Conservation (phyloP, 1,140 invertebrate genomes). For the Drosophila bocqueti region DNA sequence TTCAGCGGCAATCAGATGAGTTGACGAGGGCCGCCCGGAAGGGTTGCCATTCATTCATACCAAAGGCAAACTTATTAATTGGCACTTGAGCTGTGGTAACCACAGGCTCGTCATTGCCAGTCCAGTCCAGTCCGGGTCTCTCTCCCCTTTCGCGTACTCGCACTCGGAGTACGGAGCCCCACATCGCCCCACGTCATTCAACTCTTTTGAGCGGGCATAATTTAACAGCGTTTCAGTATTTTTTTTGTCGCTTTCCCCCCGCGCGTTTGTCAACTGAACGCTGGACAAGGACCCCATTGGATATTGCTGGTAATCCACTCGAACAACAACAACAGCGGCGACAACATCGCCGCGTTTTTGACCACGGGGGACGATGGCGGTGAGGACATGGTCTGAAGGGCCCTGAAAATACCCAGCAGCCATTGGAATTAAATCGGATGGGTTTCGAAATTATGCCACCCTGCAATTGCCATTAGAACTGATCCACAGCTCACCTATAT, state of each 20-base stretch:
- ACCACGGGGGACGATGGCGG: conserved; percentile 35
- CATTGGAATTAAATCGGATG: conserved; percentile 19
- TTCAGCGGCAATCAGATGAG: conserved; percentile 67
- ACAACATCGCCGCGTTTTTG: conserved; percentile 42
- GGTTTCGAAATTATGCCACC: not conserved
- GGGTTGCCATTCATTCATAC: conserved; percentile 65
- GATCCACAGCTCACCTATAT: not conserved
- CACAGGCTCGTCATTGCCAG: conserved; percentile 32
- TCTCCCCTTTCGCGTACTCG: not conserved
- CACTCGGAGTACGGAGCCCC: conserved; percentile 1
- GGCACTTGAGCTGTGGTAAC: conserved; percentile 77
- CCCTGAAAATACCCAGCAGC: conserved; percentile 47
- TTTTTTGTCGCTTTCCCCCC: conserved; percentile 21
- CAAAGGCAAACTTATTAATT: conserved; percentile 80
- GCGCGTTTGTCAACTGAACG: conserved; percentile 57
- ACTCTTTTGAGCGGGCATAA: conserved; percentile 77
- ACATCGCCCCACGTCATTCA: conserved; percentile 54
- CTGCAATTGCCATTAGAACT: not conserved
- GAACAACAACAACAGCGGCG: conserved; percentile 53
- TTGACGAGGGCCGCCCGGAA: conserved; percentile 57
- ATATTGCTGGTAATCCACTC: conserved; percentile 75
- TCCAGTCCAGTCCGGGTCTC: not conserved
- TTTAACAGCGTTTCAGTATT: conserved; percentile 64
- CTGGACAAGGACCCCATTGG: conserved; percentile 52
- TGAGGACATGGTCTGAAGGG: conserved; percentile 23